Evolutionary conservation across 2,888 invertebrate species (phyloP), one percentile per base, ranked within the genome.

Genomic region (Platerodrilus igneus): DNA sequence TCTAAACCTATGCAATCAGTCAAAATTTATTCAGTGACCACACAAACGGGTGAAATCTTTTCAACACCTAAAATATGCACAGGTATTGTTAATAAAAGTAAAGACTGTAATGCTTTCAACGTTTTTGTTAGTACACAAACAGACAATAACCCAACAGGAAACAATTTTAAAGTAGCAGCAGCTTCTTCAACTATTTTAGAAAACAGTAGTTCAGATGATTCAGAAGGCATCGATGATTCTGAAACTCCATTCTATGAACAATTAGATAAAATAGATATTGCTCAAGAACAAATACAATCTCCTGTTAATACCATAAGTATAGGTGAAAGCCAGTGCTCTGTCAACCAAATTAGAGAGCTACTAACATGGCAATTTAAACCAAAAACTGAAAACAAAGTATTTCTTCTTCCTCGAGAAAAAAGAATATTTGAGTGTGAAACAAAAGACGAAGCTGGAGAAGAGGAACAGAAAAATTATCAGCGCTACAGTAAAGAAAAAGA

Each of bases 321-420:
- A n/a, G 38, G 38, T 2, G 45, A 48, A 10, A 17, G 13, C 3
- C 5, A 43, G 16, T 43, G 20, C 10, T 32, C 33, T 11, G 20
- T 41, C 10, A 42, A 37, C 10, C 52, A 51, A n/a, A 60, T 64
- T 23, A 50, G 56, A n/a, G 62, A 67, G 31, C 47, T 66, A 15
- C 41, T 66, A 3, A 47, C 55, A 9, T 66, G 63, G 64, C 48
- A 65, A 17, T 42, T 66, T 37, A 48, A 57, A 11, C 28, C 52
- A 4, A 50, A 55, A 1, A 39, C 46, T 3, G 48, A 54, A 28
- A 58, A 59, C 17, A 40, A 33, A 22, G 53, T 57, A 9, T 56
- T 63, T 37, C 45, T 25, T 2, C 9, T 40, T 11, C 30, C 40
- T 20, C 13, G 37, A 1, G 19, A 28, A 22, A 29, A 16, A 19